phyloP scores from a whole-genome alignment of 1,140 invertebrate species.

The Meloidogyne exigua region DNA sequence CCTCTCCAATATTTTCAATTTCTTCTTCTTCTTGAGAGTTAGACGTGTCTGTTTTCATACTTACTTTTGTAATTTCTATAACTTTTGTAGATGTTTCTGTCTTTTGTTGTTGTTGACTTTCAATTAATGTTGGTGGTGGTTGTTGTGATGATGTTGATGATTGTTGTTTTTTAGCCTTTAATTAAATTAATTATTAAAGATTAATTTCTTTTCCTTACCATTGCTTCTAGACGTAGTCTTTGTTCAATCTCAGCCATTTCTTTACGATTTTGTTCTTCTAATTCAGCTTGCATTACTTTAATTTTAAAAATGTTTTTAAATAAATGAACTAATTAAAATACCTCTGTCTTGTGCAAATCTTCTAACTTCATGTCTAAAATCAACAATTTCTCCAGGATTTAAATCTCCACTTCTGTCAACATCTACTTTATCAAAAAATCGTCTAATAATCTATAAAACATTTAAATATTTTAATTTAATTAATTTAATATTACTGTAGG shows the following conservation, averaged over 20 bases:
- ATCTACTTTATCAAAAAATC: slow-evolving; percentile 57
- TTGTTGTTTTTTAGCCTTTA: not conserved
- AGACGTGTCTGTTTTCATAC: not conserved
- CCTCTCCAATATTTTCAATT: not conserved
- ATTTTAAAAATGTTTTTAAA: not conserved
- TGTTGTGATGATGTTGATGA: not conserved
- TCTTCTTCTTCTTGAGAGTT: slow-evolving; percentile 7
- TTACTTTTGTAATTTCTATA: not conserved
- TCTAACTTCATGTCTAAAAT: slow-evolving; percentile 60
- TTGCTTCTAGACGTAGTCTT: slow-evolving; percentile 35
- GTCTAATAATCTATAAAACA: slow-evolving; percentile 37
- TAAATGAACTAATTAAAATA: not conserved
- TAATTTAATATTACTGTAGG: slow-evolving; percentile 12
- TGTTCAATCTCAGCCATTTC: slow-evolving; percentile 53
- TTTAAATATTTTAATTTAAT: not conserved
- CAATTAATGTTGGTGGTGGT: not conserved
- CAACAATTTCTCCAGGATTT: slow-evolving; percentile 59
- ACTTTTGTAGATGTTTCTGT: slow-evolving; percentile 6
- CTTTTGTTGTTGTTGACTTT: not conserved
- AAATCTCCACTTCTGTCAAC: slow-evolving; percentile 56
- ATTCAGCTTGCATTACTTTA: slow-evolving; percentile 38
- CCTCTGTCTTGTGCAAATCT: slow-evolving; percentile 51
- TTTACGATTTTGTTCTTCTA: slow-evolving; percentile 50
- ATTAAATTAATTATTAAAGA: not conserved
- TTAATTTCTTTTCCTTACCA: not conserved